A percentile compares a stretch with the other conserved stretches of the same genome.
These are phyloP conservation scores for Eospalax fontanierii DNA, from an alignment of 2,797 vertebrate species.

Conservation along the genomic window DNA sequence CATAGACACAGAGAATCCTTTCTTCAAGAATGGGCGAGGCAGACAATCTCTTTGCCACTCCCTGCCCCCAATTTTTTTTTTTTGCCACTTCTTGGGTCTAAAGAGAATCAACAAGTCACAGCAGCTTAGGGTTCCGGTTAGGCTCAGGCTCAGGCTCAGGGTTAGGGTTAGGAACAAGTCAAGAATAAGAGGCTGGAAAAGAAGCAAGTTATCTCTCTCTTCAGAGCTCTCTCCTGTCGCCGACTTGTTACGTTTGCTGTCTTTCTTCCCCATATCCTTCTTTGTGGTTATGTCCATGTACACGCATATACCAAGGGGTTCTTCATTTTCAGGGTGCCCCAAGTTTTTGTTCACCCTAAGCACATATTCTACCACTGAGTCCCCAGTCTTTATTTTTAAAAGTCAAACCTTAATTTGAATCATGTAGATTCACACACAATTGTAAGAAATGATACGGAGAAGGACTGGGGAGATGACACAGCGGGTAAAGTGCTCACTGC, in stretches of 20 bases:
- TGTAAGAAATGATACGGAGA: neutral
- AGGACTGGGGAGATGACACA: neutral
- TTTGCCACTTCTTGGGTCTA: neutral
- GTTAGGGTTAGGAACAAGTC: slow-evolving; percentile 24
- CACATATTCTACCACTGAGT: neutral
- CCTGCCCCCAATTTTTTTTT: accelerated
- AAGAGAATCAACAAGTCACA: slow-evolving; percentile 33
- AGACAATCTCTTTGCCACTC: accelerated
- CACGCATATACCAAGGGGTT: accelerated
- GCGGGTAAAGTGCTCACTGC: too few species aligned
- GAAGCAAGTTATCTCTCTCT: neutral
- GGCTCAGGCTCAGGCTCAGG: too few species aligned
- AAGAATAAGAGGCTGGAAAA: neutral
- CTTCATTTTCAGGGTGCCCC: neutral
- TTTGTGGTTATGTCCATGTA: accelerated
- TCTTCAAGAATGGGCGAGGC: neutral
- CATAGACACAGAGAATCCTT: neutral
- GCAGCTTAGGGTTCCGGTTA: too few species aligned
- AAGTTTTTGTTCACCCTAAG: neutral
- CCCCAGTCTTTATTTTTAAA: neutral
- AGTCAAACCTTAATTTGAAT: neutral
- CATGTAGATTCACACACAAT: accelerated
- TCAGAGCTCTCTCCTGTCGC: neutral
- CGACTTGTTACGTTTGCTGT: neutral
- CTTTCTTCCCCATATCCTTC: neutral